Base-by-base conservation (phyloP, 2,888 invertebrate genomes). In the Tineola bisselliella region DNA sequence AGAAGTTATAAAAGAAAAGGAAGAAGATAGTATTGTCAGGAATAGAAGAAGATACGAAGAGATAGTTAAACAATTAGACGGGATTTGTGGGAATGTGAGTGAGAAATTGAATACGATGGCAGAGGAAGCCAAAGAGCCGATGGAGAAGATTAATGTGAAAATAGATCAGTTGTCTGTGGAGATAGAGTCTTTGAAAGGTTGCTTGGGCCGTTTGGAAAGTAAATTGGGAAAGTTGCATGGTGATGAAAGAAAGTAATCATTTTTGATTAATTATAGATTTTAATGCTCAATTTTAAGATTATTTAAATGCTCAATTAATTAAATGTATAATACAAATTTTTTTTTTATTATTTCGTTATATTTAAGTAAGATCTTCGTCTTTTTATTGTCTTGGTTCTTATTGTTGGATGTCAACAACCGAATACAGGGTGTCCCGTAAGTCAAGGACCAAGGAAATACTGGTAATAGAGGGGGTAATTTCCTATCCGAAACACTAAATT, bases 131-230 rank as follows among this genome's bases (percentile, higher is more conserved):
- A 76, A 71, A 57, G 64, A 67, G 8, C 72, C 75, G 1, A 64
- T 83, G 30, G 77, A 80, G 12, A 67, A 69, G 5, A 64, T 87
- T 3, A 78, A 79, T 66, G 71, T 75, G 0, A 86, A 84, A 68
- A 70, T 87, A 61, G 82, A 86, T 63, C 76, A 81, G 66, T 73
- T 86, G 65, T 72, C 81, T 1, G 44, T 76, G 44, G 86, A 86
- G 65, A 71, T 87, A 44, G 75, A 78, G 62, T 66, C 63, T 15
- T 77, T 84, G 8, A 84, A 83, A 62, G 69, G 71, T 44, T 72
- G 80, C 62, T 73, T 86, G 62, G 66, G 66, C 44, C 76, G 76
- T 63, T 66, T 86, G 63, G 84, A 86, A 62, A 79, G 70, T 65
- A 86, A 79, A 64, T 59, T 60, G 12, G 48, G 48, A 1, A n/a